Evolutionary conservation across 1,140 invertebrate genomes (phyloP).

Genomic region (Halictus rubicundus): DNA sequence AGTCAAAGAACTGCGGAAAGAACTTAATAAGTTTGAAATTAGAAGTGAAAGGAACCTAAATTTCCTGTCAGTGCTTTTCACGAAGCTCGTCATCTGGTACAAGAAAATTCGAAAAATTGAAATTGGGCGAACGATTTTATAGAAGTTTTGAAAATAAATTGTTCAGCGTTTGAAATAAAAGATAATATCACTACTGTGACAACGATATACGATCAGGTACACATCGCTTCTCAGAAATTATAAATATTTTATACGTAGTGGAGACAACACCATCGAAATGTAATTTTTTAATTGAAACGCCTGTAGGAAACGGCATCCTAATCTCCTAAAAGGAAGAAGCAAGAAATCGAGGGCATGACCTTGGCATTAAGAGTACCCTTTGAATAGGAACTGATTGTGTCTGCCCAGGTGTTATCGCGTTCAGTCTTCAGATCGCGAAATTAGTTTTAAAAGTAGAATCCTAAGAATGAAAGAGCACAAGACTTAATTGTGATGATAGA

Average conservation of each 20-base stretch:
- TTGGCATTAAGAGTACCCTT: slow-evolving; percentile 61
- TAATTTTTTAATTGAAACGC: slow-evolving; percentile 25
- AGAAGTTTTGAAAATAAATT: no score
- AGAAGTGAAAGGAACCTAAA: no score
- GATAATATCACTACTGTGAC: no score
- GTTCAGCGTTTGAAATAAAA: no score
- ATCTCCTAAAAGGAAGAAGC: slow-evolving; percentile 8
- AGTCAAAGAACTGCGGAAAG: no score
- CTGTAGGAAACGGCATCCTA: slow-evolving; percentile 1
- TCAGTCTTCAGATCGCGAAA: background rate
- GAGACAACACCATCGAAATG: background rate
- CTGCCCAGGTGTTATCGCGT: slow-evolving; percentile 36
- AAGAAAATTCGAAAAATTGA: no score
- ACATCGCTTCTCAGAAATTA: background rate
- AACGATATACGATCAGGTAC: background rate
- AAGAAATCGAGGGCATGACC: slow-evolving; percentile 57
- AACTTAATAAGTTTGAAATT: no score
- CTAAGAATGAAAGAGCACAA: no score
- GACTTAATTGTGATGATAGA: no score
- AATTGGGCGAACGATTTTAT: no score
- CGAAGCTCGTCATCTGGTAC: no score
- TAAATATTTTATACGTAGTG: background rate
- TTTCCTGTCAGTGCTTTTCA: no score
- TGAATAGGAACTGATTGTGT: slow-evolving; percentile 55
- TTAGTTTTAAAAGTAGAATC: background rate